Base-by-base conservation (phyloP, 2,113 vertebrate species). In the Lophotis ruficrista region DNA sequence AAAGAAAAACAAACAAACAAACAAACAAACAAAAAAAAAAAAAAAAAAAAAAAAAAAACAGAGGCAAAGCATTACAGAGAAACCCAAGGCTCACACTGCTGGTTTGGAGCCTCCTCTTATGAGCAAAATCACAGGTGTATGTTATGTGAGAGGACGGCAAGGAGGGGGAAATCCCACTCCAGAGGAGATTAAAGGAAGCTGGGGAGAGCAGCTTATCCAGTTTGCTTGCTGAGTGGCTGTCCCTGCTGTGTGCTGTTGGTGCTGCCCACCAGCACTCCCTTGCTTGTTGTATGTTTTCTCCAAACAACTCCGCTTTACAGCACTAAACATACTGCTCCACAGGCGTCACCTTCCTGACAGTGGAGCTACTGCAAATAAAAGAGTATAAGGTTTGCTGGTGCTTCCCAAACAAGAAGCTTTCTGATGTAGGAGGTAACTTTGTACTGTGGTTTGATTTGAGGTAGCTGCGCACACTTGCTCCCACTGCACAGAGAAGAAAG, bases 161-260 rank as follows among this genome's bases (percentile, higher is more conserved):
- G 57, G 53, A 85, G 58, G 9, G 21, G 9, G 12, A 93, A 90
- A 48, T 48, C 72, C 71, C 64, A 3, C 69, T 21, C 65, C 31
- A 69, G 70, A 60, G 60, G n/a, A 71, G 69, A 91, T 83, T 76
- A 93, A 88, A 90, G 45, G 78, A 83, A 85, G 14, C 53, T 79
- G 78, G 12, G 51, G 35, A 84, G 17, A 77, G 19, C 21, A 79
- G 30, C 3, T 93, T 73, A 41, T 12, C 37, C 35, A 4, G 22
- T 83, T 85, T 82, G 37, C 28, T 66, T 90, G 47, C 79, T 73
- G 47, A 48, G 17, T 19, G 18, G 30, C 38, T 92, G 70, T 2
- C 4, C 18, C 17, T 83, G 62, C 33, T 56, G 30, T 7, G 19
- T 56, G 83, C 54, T 83, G 33, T 51, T 79, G 18, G 35, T 61